Percentiles rank a stretch among this genome's conserved stretches.
phyloP scores from a whole-genome alignment of 2,888 invertebrate species.

The Nasonia oneida region DNA sequence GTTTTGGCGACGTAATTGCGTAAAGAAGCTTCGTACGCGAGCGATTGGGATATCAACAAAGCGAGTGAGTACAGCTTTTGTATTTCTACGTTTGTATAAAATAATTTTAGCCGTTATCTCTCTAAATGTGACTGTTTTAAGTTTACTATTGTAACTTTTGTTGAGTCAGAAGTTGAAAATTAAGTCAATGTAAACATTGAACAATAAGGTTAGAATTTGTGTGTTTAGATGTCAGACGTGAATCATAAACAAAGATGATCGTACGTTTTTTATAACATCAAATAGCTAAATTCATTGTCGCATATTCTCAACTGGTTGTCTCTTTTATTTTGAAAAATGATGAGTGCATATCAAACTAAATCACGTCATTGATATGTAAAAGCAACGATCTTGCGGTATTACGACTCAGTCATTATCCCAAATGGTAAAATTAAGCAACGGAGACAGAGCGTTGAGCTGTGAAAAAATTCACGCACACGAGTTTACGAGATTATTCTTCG shows the following conservation, averaged over 20 bases:
- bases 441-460: neutral
- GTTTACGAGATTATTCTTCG: conserved; percentile 12
- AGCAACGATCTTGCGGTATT: neutral
- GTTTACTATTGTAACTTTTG: neutral
- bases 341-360: too few species aligned
- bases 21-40: neutral
- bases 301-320: too few species aligned
- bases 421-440: conserved; percentile 3
- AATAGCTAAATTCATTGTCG: neutral
- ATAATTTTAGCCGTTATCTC: neutral
- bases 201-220: neutral
- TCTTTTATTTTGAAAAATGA: too few species aligned
- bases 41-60: neutral
- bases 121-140: neutral
- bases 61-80: neutral
- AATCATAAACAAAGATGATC: neutral
- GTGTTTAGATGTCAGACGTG: neutral
- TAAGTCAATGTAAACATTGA: neutral
- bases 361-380: neutral
- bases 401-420: neutral
- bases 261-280: neutral
- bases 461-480: neutral
- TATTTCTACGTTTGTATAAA: neutral
- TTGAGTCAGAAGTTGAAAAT: neutral
- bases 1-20: neutral